Evolutionary conservation across 2,888 invertebrate genomes (phyloP).

Genomic region (Cylindroiulus punctatus): DNA sequence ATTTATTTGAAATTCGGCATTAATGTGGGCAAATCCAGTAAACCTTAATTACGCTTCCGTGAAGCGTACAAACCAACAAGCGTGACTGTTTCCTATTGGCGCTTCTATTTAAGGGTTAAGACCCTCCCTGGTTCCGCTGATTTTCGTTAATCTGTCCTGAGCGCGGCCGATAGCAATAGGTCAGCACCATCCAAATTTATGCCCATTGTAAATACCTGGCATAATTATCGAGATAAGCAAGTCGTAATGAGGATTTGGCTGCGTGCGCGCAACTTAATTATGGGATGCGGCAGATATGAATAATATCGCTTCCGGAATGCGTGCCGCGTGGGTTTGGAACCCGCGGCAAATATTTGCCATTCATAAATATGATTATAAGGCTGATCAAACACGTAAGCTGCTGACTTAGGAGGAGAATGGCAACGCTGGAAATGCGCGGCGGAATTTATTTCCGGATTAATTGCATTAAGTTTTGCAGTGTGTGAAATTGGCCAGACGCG

Average conservation of each 20-base stretch:
- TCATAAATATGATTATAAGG: neutral
- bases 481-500: neutral
- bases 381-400: neutral
- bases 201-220: neutral
- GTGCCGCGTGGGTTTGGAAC: neutral
- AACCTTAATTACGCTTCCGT: too few relatives aligned
- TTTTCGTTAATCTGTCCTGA: too few relatives aligned
- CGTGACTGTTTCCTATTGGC: too few relatives aligned
- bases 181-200: neutral
- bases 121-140: too few relatives aligned
- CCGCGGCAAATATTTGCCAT: neutral
- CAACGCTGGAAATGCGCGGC: neutral
- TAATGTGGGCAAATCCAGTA: too few relatives aligned
- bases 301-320: neutral
- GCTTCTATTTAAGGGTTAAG: too few relatives aligned
- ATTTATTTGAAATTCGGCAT: too few relatives aligned
- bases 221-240: neutral
- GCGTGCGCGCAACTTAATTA: neutral
- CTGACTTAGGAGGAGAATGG: neutral
- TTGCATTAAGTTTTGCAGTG: neutral
- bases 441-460: neutral
- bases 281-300: neutral
- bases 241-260: neutral
- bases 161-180: neutral
- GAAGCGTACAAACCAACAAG: too few relatives aligned